These are phyloP conservation scores for Leptogaster cylindrica DNA, from an alignment of 2,888 invertebrate genomes.

Conservation along the genomic window DNA sequence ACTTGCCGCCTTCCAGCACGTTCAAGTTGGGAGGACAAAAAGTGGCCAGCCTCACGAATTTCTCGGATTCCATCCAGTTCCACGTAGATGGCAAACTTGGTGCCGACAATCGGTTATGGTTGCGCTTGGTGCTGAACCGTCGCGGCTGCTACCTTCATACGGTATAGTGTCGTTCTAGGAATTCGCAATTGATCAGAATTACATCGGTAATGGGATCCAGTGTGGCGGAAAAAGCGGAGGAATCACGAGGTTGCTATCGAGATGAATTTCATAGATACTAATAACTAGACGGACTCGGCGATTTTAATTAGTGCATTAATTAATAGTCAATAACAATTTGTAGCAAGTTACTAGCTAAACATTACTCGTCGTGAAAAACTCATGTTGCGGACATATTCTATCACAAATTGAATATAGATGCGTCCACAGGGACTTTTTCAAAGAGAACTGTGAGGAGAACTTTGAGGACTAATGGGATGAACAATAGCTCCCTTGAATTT, in stretches of 20 bases:
- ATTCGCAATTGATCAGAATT: slow-evolving; percentile 28
- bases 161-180: slow-evolving; percentile 41
- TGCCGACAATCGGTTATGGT: slow-evolving; percentile 9
- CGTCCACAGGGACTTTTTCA: too few relatives aligned
- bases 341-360: too few relatives aligned
- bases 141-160: neutral
- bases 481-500: too few relatives aligned
- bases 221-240: slow-evolving; percentile 3
- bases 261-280: too few relatives aligned
- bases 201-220: slow-evolving; percentile 4
- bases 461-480: too few relatives aligned
- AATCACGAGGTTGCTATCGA: slow-evolving; percentile 24
- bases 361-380: too few relatives aligned
- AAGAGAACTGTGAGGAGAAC: too few relatives aligned
- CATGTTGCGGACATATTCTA: too few relatives aligned
- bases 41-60: slow-evolving; percentile 44
- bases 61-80: slow-evolving; percentile 36
- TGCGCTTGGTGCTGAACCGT: slow-evolving; percentile 39
- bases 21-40: slow-evolving; percentile 33
- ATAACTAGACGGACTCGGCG: too few relatives aligned
- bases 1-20: neutral
- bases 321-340: too few relatives aligned
- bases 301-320: too few relatives aligned
- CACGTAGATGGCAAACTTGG: slow-evolving; percentile 35
- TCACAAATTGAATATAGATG: too few relatives aligned